phyloP scores from a whole-genome alignment of 2,888 invertebrate species.

The Diloba caeruleocephala region DNA sequence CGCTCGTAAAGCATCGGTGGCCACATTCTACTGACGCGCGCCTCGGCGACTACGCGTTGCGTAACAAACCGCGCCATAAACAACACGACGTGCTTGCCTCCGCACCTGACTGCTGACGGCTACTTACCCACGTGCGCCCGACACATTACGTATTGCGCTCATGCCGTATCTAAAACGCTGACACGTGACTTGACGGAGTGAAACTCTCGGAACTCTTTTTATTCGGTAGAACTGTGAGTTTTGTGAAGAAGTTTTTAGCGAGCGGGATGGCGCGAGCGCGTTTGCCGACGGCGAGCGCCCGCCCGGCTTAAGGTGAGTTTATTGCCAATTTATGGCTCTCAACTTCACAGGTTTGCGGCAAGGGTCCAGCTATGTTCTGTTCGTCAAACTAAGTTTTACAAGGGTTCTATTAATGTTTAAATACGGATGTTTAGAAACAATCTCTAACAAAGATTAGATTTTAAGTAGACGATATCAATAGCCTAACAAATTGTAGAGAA shows the following conservation, averaged over 20 bases:
- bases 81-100: conserved; percentile 82
- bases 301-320: conserved; percentile 87
- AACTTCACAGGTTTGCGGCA: conserved; percentile 71
- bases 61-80: conserved; percentile 86
- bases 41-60: conserved; percentile 88
- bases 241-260: conserved; percentile 83
- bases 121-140: conserved; percentile 81
- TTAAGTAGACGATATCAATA: conserved; percentile 58
- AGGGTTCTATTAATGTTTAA: conserved; percentile 66
- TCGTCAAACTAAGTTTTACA: conserved; percentile 80
- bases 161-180: conserved; percentile 84
- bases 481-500: conserved; percentile 55
- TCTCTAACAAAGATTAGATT: conserved; percentile 55
- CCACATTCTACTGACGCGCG: conserved; percentile 89
- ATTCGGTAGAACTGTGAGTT: conserved; percentile 80
- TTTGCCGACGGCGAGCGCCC: conserved; percentile 85
- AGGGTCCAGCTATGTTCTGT: conserved; percentile 74
- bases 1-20: conserved; percentile 88
- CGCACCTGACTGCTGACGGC: conserved; percentile 75
- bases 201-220: conserved; percentile 77
- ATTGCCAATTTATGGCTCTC: conserved; percentile 86
- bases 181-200: conserved; percentile 86
- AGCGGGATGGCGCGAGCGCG: conserved; percentile 83
- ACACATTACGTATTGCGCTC: conserved; percentile 85
- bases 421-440: conserved; percentile 62